Evolutionary conservation across 2,113 vertebrate species (phyloP).

Genomic region (Sebastes schlegelii): DNA sequence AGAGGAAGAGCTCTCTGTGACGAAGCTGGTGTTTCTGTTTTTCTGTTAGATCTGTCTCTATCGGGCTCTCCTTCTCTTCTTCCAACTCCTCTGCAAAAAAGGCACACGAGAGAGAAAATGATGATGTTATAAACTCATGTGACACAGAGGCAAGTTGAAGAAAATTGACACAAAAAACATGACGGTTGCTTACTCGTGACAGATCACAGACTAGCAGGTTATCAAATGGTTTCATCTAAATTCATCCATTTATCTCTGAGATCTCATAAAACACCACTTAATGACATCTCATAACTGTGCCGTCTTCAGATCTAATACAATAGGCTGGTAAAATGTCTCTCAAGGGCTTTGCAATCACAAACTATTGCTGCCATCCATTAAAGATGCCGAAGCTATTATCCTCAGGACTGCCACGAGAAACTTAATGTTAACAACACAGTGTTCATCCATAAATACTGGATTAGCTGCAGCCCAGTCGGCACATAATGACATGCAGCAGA

Average conservation of each 20-base stretch:
- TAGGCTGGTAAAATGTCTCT: conserved; percentile 9
- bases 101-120: conserved; percentile 12
- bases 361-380: conserved; percentile 14
- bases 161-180: not conserved
- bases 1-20: conserved; percentile 96
- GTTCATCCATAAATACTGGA: conserved; percentile 24
- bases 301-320: conserved; percentile 1
- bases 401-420: not conserved
- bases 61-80: conserved; percentile 93
- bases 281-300: not conserved
- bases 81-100: conserved; percentile 93
- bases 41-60: conserved; percentile 93
- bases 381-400: not conserved
- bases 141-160: not conserved
- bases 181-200: not conserved
- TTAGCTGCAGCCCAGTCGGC: conserved; percentile 28
- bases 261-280: not conserved
- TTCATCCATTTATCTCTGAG: not conserved
- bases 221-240: not conserved
- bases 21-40: conserved; percentile 98
- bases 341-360: not conserved
- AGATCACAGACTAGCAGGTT: not conserved
- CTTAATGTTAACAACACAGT: conserved; percentile 12
- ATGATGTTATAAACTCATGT: not conserved
- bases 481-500: not conserved